These are phyloP conservation scores for Procambarus virginalis DNA, from an alignment of 1,140 invertebrate species.

Conservation along the genomic window DNA sequence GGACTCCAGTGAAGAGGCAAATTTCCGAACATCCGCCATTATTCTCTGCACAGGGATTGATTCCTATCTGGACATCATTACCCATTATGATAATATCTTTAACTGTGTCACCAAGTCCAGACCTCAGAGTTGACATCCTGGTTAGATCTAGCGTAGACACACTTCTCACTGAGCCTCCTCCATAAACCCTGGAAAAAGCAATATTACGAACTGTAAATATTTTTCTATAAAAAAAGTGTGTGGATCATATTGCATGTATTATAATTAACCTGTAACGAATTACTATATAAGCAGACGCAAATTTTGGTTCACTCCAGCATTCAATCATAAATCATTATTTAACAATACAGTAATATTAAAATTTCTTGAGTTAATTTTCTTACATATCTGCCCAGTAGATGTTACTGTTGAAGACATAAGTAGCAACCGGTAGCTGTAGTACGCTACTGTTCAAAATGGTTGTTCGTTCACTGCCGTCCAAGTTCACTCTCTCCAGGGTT, in stretches of 20 bases:
- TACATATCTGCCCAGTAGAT: conserved; percentile 80
- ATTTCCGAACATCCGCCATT: conserved; percentile 88
- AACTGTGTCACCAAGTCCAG: conserved; percentile 80
- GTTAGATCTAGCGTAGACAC: conserved; percentile 79
- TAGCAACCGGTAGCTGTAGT: conserved; percentile 70
- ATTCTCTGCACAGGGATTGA: conserved; percentile 77
- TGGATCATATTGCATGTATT: too few species aligned
- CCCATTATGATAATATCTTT: conserved; percentile 80
- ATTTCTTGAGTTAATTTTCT: conserved; percentile 71
- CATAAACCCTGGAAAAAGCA: conserved; percentile 76
- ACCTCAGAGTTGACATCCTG: conserved; percentile 77
- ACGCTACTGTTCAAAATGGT: not conserved
- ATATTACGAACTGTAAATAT: not conserved
- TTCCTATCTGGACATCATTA: conserved; percentile 66
- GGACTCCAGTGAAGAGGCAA: conserved; percentile 84
- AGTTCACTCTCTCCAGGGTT: conserved; percentile 75
- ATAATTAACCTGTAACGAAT: too few species aligned
- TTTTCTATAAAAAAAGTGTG: too few species aligned
- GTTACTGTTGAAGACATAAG: conserved; percentile 75
- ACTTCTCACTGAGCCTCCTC: conserved; percentile 80
- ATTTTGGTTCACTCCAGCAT: not conserved
- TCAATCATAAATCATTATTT: not conserved
- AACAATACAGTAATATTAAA: not conserved
- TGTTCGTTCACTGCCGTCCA: conserved; percentile 75
- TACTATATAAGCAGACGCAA: too few species aligned